Conservation (phyloP, 1,140 invertebrate genomes). For the Myzus persicae region DNA sequence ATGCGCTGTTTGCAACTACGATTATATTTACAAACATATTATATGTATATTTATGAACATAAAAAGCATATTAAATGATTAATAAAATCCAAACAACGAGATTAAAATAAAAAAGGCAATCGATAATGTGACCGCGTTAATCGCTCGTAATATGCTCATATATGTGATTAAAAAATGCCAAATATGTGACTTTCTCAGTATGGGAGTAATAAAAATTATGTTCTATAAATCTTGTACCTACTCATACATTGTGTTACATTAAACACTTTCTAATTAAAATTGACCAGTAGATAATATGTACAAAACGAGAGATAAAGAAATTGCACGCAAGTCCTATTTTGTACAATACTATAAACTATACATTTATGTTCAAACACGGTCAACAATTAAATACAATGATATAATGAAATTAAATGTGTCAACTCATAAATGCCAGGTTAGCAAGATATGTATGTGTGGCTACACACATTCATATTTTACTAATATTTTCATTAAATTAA, state of each 20-base stretch:
- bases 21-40: not conserved
- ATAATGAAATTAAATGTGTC: not conserved
- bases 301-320: slow-evolving; percentile 49
- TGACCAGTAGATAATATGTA: slow-evolving; percentile 33
- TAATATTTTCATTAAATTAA: not conserved
- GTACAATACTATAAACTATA: not conserved
- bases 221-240: not conserved
- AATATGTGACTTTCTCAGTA: slow-evolving; percentile 23
- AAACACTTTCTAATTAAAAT: slow-evolving; percentile 56
- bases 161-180: slow-evolving; percentile 12
- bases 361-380: not conserved
- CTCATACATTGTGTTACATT: not conserved
- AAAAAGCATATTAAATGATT: not conserved
- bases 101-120: slow-evolving; percentile 23
- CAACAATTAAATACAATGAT: not conserved
- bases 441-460: not conserved
- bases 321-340: slow-evolving; percentile 8
- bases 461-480: no score
- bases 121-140: not conserved
- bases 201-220: not conserved
- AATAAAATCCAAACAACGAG: slow-evolving; percentile 2
- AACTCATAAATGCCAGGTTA: not conserved
- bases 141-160: not conserved
- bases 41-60: not conserved
- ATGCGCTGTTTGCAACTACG: not conserved